Evolutionary conservation across 2,888 invertebrate genomes (phyloP).

Genomic region (Ectobius pallidus): DNA sequence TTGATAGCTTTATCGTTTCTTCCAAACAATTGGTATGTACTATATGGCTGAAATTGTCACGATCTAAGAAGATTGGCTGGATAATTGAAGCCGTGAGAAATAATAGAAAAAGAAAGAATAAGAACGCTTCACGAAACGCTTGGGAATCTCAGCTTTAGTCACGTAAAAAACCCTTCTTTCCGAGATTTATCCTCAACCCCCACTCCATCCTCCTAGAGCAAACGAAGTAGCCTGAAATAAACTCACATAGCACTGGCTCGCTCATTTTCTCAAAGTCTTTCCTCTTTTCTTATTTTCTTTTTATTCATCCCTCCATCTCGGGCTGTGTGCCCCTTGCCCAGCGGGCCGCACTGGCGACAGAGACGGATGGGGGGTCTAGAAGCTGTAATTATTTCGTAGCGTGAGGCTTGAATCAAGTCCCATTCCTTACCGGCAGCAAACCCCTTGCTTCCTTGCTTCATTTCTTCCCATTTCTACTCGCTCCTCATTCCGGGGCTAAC

Average conservation of each 20-base stretch:
- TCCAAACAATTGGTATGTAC: too few relatives aligned
- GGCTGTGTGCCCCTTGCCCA: background rate
- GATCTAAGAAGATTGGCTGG: too few relatives aligned
- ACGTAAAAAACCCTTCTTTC: background rate
- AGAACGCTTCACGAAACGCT: background rate
- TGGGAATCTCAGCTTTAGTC: background rate
- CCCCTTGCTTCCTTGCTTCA: background rate
- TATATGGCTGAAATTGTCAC: too few relatives aligned
- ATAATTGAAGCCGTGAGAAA: too few relatives aligned
- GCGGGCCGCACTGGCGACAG: background rate
- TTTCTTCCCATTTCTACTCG: too few relatives aligned
- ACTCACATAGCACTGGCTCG: background rate
- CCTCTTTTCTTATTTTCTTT: background rate
- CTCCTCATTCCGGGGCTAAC: background rate
- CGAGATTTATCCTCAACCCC: conserved; percentile 6
- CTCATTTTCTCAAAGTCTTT: background rate
- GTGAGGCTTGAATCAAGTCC: background rate
- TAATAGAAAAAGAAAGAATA: background rate
- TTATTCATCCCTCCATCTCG: background rate
- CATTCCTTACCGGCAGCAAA: background rate
- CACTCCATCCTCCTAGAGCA: background rate
- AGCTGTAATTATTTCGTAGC: conserved; percentile 22
- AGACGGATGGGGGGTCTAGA: conserved; percentile 1
- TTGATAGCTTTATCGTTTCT: too few relatives aligned
- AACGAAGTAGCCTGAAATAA: background rate